Base-by-base conservation (phyloP, 2,113 vertebrate genomes). In the Panurus biarmicus region DNA sequence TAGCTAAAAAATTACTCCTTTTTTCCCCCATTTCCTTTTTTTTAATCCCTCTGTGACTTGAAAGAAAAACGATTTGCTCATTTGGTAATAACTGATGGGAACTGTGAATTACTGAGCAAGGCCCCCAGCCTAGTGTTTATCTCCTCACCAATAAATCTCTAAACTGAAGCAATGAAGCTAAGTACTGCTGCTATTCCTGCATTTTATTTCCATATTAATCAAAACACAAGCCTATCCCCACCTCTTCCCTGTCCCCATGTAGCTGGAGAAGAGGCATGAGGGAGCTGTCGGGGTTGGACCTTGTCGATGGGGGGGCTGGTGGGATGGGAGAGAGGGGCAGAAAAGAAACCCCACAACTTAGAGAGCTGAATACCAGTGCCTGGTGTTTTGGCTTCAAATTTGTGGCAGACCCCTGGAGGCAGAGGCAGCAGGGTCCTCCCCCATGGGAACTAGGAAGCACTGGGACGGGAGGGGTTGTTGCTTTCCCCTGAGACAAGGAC, bases 151-250 rank as follows among this genome's bases (percentile, higher is more conserved):
- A 96, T 97, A 97, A 97, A 98, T 97, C 97, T 96, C 91, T 82
- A 84, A 96, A 96, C 82, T 60, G 96, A 91, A 75, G 95, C 83
- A 73, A 93, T 60, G 91, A 97, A 97, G 96, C 89, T 75, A 96
- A 96, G 95, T 93, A 93, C 76, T 76, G 92, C 89, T 88, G 50
- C 91, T 93, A 84, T 95, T 80, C 87, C 94, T 94, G 80, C 87
- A 62, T 60, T 97, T 97, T 97, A 97, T 97, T 97, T 97, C 95
- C 95, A 57, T 95, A 94, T 97, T 96, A 96, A 97, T 98, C 96
- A 97, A 80, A 93, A 67, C 69, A 93, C 47, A 67, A 91, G 54
- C 66, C 47, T 20, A 16, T 14, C 31, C 38, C 29, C 7, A 7
- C 38, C 73, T 70, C 51, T 65, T 62, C 35, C 33, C 38, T 6